Base-by-base conservation (phyloP, 2,888 invertebrate genomes). In the Dione vanillae region DNA sequence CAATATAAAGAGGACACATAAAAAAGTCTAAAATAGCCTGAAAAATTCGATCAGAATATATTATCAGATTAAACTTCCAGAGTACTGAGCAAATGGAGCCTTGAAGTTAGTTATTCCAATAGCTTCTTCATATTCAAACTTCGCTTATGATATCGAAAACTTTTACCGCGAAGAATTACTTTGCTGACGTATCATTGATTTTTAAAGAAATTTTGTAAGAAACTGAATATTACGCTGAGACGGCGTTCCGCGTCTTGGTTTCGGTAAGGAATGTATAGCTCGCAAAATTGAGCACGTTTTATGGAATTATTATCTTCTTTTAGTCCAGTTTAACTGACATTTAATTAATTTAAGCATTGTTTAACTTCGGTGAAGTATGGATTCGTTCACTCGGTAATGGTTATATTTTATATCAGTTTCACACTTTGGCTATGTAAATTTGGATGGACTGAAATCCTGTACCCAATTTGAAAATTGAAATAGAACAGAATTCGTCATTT, bases 81-180 rank as follows among this genome's bases (percentile, higher is more conserved):
- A 35, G 64, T 74, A 71, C 66, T 69, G 74, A 68, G 71, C 68
- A 74, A 73, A 72, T 73, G 69, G 73, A 72, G 74, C 73, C 69
- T 74, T 72, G 69, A 77, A 76, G 73, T 77, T 76, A 61, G 74
- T 75, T 74, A 75, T 72, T 72, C 72, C 73, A 71, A 75, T 70
- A 74, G 73, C 75, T 77, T 74, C 75, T 68, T 69, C 73, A 75
- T 76, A 75, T 77, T 74, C 69, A 65, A 76, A 76, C 71, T 77
- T 74, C 58, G 69, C 64, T 69, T 65, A 67, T 72, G 74, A 73
- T 75, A 73, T 74, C 71, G 61, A 65, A 71, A 76, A 74, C 69
- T 74, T 76, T 66, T n/a, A 19, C 56, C 59, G 71, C 49, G 58
- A 72, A 58, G 68, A 64, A 61, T 72, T 52, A 69, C 59, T 67